A percentile compares a stretch with the other conserved stretches of the same genome.
Conservation (phyloP, 2,797 vertebrate species). For the Eremophila alpestris region DNA sequence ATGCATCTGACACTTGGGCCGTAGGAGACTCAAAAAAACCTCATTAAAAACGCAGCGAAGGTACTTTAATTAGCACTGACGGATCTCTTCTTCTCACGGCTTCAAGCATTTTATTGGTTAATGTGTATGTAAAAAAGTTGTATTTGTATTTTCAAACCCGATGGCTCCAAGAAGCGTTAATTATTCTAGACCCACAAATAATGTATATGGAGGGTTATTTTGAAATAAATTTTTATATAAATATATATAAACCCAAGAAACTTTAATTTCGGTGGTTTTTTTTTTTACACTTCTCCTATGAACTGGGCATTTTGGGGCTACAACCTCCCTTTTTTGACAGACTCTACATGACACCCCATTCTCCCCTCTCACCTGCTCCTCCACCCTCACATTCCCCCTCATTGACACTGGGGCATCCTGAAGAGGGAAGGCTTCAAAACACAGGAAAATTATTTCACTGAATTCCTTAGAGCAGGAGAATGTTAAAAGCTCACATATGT, state of each 20-base stretch:
- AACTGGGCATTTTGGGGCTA: background rate
- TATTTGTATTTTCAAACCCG: rapidly evolving
- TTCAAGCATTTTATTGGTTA: background rate
- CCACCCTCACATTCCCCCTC: background rate
- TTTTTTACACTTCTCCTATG: background rate
- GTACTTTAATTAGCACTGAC: no score
- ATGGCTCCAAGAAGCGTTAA: no score
- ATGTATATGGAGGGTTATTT: rapidly evolving
- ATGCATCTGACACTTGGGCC: rapidly evolving
- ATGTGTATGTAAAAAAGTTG: rapidly evolving
- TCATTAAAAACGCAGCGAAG: background rate
- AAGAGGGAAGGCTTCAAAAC: background rate
- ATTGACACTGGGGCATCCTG: no score
- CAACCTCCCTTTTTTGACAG: background rate
- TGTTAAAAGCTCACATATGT: rapidly evolving
- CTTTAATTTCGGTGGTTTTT: no score
- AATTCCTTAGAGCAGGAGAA: background rate
- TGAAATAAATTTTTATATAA: no score
- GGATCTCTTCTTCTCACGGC: no score
- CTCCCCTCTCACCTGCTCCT: background rate
- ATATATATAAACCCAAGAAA: background rate
- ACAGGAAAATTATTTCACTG: background rate
- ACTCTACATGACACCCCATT: rapidly evolving
- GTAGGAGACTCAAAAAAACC: no score
- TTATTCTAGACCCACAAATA: background rate